A percentile compares a stretch with the other conserved stretches of the same genome.
phyloP scores from a whole-genome alignment of 2,113 vertebrate genomes.

The Cyprinodon variegatus region DNA sequence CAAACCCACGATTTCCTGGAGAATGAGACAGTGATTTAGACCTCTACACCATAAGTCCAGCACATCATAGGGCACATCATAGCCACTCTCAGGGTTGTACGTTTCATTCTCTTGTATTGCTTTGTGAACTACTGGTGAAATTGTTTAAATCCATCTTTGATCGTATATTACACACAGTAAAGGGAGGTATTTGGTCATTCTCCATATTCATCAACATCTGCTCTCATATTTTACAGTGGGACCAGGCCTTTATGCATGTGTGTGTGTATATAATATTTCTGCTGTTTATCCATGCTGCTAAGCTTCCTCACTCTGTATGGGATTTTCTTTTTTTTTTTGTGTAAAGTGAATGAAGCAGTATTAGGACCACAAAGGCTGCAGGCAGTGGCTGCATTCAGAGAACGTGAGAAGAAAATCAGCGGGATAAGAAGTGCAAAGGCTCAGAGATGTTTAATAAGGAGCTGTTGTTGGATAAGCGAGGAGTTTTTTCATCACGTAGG shows the following conservation, averaged over 20 bases:
- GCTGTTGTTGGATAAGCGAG: not conserved
- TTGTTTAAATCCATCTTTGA: not conserved
- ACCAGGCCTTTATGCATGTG: too few relatives aligned
- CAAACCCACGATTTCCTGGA: too few relatives aligned
- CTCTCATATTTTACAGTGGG: too few relatives aligned
- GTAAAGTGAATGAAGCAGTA: not conserved
- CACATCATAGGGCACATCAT: too few relatives aligned
- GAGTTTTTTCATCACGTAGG: constrained; percentile 11
- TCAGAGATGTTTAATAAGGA: constrained; percentile 19
- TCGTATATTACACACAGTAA: too few relatives aligned
- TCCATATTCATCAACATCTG: too few relatives aligned
- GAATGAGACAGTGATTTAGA: too few relatives aligned
- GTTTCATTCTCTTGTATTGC: not conserved
- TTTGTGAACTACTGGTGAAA: not conserved
- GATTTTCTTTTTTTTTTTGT: not conserved
- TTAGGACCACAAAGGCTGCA: too few relatives aligned
- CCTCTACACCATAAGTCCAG: too few relatives aligned
- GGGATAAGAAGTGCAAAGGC: constrained; percentile 3
- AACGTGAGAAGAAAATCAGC: not conserved
- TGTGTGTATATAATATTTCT: not conserved
- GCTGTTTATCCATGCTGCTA: not conserved
- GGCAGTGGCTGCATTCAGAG: not conserved
- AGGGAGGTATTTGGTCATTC: too few relatives aligned
- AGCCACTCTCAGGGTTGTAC: not conserved
- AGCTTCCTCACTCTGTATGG: not conserved